Evolutionary conservation across 92 coral and sea anemone species (phyloP).

Genomic region (Zoanthus solanderi): DNA sequence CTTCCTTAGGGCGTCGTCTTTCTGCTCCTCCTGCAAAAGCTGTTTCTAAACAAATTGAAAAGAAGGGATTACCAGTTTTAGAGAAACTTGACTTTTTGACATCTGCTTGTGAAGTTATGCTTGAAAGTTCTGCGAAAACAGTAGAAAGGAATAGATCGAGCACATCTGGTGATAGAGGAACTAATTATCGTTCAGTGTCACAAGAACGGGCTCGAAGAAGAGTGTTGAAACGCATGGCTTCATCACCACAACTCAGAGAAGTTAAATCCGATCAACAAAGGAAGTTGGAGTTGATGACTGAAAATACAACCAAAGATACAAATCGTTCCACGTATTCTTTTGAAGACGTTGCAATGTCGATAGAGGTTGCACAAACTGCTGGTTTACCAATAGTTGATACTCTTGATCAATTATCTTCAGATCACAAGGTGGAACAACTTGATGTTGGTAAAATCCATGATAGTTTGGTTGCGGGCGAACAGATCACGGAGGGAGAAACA

Average conservation of each 20-base stretch:
- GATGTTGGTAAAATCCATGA: background rate
- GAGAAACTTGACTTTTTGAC: constrained; percentile 84
- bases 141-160: background rate
- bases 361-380: constrained; percentile 80
- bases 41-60: constrained; percentile 5
- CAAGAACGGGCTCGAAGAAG: constrained; percentile 40
- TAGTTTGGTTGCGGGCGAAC: background rate
- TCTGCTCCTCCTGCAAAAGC: constrained; percentile 14
- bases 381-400: constrained; percentile 85
- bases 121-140: constrained; percentile 46
- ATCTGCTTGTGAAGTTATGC: constrained; percentile 87
- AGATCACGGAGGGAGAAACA: background rate
- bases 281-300: constrained; percentile 30
- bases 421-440: constrained; percentile 41
- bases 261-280: background rate
- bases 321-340: constrained; percentile 83
- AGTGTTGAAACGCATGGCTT: constrained; percentile 25
- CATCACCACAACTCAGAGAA: background rate
- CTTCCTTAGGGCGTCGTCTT: constrained; percentile 34
- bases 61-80: constrained; percentile 67
- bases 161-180: background rate
- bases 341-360: constrained; percentile 71
- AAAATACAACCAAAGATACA: constrained; percentile 36
- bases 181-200: background rate
- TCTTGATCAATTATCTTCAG: constrained; percentile 58